phyloP scores from a whole-genome alignment of 2,888 invertebrate genomes.

The Cephus rjabovi region DNA sequence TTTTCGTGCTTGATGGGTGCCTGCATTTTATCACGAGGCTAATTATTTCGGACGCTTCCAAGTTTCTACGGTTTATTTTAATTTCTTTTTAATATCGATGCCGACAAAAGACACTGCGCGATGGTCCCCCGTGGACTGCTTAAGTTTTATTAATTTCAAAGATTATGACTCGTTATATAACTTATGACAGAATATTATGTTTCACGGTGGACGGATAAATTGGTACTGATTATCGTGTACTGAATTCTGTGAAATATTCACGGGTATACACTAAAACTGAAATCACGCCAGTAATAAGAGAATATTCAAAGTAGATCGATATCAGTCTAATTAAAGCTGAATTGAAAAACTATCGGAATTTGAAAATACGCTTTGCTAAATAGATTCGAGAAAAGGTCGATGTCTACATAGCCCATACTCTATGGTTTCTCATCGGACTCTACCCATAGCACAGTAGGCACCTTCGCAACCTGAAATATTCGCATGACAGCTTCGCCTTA shows the following conservation, averaged over 20 bases:
- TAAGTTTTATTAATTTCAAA: background rate
- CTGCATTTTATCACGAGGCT: background rate
- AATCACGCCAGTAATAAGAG: background rate
- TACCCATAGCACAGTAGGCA: background rate
- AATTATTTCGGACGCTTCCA: background rate
- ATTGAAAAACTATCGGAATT: background rate
- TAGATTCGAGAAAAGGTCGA: background rate
- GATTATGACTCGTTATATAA: background rate
- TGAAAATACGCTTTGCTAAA: background rate
- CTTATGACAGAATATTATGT: background rate
- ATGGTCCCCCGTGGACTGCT: constrained; percentile 12
- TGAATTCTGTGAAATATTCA: background rate
- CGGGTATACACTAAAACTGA: background rate
- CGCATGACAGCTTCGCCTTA: constrained; percentile 55
- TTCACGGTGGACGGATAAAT: background rate
- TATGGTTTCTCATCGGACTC: background rate
- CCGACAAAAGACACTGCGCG: constrained; percentile 21
- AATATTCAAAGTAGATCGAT: background rate
- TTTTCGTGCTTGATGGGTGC: background rate
- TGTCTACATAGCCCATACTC: background rate
- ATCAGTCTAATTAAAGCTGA: background rate
- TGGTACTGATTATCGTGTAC: background rate
- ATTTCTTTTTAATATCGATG: constrained; percentile 28
- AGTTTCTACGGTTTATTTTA: constrained; percentile 28
- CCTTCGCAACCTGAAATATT: constrained; percentile 38